Conservation (phyloP, 2,888 invertebrate species). For the Athrips mouffetella region DNA sequence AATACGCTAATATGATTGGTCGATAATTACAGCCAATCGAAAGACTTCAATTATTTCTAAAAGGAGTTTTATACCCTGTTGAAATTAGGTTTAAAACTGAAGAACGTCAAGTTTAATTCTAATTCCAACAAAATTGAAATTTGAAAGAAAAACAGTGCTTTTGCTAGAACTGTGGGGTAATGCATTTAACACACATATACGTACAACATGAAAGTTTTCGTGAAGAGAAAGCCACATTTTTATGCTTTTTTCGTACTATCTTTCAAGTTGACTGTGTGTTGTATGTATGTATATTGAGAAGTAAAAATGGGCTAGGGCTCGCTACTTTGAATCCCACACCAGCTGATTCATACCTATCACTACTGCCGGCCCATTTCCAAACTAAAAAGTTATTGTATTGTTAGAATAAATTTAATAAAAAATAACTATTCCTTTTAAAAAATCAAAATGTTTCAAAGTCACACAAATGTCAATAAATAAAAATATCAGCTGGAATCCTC, state of each 20-base stretch:
- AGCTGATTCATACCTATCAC: conserved; percentile 48
- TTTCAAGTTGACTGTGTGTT: too few relatives aligned
- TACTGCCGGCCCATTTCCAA: conserved; percentile 41
- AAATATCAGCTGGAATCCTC: too few relatives aligned
- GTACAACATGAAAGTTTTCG: too few relatives aligned
- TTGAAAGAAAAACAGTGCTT: too few relatives aligned
- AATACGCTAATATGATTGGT: not conserved
- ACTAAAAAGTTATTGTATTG: not conserved
- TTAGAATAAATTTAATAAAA: not conserved
- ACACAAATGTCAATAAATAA: too few relatives aligned
- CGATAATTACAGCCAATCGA: not conserved
- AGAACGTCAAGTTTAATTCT: not conserved
- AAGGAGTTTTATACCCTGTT: not conserved
- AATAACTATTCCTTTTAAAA: too few relatives aligned
- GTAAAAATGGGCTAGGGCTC: conserved; percentile 30
- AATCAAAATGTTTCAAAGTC: too few relatives aligned
- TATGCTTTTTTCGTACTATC: too few relatives aligned
- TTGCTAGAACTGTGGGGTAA: not conserved
- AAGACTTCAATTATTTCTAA: not conserved
- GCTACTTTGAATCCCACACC: conserved; percentile 64
- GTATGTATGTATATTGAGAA: conserved; percentile 15
- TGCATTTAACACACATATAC: not conserved
- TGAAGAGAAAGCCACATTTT: not conserved
- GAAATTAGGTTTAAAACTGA: not conserved
- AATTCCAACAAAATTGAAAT: too few relatives aligned